Evolutionary conservation across 1,140 invertebrate genomes (phyloP), one percentile per base, ranked within the genome.

Genomic region (Bombus sibiricus): DNA sequence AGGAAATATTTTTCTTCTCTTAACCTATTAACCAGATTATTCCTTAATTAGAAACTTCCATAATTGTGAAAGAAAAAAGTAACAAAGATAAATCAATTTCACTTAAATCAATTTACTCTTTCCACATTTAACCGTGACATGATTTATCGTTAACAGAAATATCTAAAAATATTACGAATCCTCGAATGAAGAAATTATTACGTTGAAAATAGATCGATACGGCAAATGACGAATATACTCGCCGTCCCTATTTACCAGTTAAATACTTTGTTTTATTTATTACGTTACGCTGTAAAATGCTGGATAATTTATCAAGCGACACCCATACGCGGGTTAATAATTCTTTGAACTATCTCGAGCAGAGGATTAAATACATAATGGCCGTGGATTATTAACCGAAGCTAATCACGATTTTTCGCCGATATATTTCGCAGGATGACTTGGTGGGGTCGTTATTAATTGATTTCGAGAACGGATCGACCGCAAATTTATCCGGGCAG

Each of bases 381-480:
- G 6, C 6, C 13, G 6, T 25, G n/a, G n/a, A 73, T 73, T 43
- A 43, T 73, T 43, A 43, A 32, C 41, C 41, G 9, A 32, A 9
- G 22, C 28, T 73, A 73, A 73, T 73, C 71, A n/a, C 69, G 28
- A n/a, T 41, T 71, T 74, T 43, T 32, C 41, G 18, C 3, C 41
- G n/a, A 43, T 62, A 62, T 53, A 53, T 75, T 75, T 75, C 32
- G 43, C 18, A 34, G 10, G 25, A 47, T 68, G 22, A 75, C 39
- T 75, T 41, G n/a, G 6, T 47, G 18, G 57, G 1, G 41, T 77
- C 74, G 28, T 77, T 79, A 41, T 68, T 79, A 79, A 79, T 68
- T 77, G 39, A 77, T 62, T 62, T 77, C 25, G 34, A 77, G 75
- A 62, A 77, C 18, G 57, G 57, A 41, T 77, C 37, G 57, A 39